phyloP scores from a whole-genome alignment of 2,113 vertebrate species.

The Mesitornis unicolor region DNA sequence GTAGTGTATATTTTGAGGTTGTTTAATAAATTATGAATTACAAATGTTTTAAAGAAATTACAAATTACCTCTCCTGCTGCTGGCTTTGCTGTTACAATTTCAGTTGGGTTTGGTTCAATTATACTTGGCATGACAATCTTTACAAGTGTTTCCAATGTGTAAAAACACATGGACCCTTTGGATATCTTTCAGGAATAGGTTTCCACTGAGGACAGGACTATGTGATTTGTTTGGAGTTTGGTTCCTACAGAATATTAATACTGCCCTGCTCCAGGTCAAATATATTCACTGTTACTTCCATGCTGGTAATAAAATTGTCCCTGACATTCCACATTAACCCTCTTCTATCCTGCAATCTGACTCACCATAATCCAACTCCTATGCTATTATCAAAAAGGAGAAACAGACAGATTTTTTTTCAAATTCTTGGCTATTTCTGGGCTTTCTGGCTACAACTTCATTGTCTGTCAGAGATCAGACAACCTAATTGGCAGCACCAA shows the following conservation, averaged over 20 bases:
- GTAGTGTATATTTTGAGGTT: background rate
- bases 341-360: background rate
- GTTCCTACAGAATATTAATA: background rate
- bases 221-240: background rate
- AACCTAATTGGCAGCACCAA: background rate
- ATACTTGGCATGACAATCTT: conserved; percentile 4
- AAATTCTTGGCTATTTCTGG: background rate
- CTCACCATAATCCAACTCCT: background rate
- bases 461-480: background rate
- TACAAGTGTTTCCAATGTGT: background rate
- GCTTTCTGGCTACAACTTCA: background rate
- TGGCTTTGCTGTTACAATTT: conserved; percentile 22
- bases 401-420: background rate
- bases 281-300: background rate
- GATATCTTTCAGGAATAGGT: conserved; percentile 1
- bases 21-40: background rate
- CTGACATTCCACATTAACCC: background rate
- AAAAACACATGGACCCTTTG: conserved; percentile 1
- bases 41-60: conserved; percentile 12
- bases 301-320: background rate
- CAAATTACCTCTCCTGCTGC: background rate
- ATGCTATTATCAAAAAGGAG: background rate
- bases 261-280: background rate
- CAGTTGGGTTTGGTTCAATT: background rate
- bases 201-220: background rate